A percentile compares a stretch with the other conserved stretches of the same genome.
Evolutionary conservation across 30 jellyfish, hydroid and myxozoan species (phyloP).

Genomic region (Hydractinia echinata): DNA sequence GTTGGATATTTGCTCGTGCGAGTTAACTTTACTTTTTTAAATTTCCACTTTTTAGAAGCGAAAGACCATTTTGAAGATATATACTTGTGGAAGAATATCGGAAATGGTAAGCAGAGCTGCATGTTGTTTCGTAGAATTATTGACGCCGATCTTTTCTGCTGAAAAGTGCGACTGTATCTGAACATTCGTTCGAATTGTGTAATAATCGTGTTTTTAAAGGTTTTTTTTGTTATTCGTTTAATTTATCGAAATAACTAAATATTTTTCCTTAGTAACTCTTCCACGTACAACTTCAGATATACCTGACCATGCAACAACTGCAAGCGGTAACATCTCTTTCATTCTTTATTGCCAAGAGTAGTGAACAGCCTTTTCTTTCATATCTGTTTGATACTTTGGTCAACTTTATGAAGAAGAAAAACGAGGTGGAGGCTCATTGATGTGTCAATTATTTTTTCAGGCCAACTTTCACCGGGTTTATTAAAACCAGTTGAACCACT

Average conservation of each 20-base stretch:
- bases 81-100: constrained; percentile 66
- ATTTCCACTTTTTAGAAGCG: constrained; percentile 38
- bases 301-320: constrained; percentile 76
- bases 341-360: not conserved
- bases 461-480: constrained; percentile 56
- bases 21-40: too few relatives aligned
- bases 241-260: not conserved
- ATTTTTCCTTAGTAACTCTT: constrained; percentile 52
- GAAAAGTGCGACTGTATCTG: not conserved
- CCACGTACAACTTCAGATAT: constrained; percentile 59
- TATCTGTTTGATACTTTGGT: not conserved
- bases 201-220: not conserved
- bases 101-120: constrained; percentile 50
- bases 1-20: too few relatives aligned
- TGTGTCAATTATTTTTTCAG: constrained; percentile 18
- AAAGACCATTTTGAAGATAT: constrained; percentile 78
- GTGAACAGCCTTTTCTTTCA: not conserved
- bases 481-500: constrained; percentile 59
- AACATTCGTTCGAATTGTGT: not conserved
- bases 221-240: not conserved
- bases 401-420: not conserved
- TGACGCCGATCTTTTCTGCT: not conserved
- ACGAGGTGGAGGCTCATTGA: too few relatives aligned
- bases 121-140: not conserved
- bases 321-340: constrained; percentile 43